phyloP scores from a whole-genome alignment of 2,113 vertebrate genomes.

The Benitochromis conjunctus region DNA sequence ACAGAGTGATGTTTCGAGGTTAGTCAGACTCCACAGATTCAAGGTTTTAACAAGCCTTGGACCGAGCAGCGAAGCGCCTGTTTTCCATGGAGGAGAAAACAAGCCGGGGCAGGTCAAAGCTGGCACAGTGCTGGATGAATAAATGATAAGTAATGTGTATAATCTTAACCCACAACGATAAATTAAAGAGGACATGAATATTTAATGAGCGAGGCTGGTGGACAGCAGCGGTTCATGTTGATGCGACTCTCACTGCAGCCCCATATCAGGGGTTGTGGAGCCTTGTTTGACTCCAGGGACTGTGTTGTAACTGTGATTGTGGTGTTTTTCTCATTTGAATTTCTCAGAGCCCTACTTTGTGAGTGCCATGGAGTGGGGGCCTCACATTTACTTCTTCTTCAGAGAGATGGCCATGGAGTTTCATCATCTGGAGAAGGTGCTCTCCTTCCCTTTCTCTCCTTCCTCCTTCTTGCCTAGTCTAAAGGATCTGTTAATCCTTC shows the following conservation, averaged over 20 bases:
- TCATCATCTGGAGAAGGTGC: constrained; percentile 95
- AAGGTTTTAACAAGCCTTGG: constrained; percentile 1
- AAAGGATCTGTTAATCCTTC: background rate
- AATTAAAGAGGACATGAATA: constrained; percentile 60
- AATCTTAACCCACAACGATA: constrained; percentile 37
- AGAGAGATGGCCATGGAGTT: constrained; percentile 98
- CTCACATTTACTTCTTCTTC: constrained; percentile 98
- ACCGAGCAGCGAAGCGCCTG: background rate
- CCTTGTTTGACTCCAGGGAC: background rate
- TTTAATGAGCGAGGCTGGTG: constrained; percentile 42
- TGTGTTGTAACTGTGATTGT: background rate
- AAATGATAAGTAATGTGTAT: constrained; percentile 53
- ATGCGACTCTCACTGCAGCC: constrained; percentile 41
- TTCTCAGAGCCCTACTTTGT: constrained; percentile 91
- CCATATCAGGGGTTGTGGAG: background rate
- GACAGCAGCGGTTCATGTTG: constrained; percentile 9
- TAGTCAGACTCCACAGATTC: constrained; percentile 18
- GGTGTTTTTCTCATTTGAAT: background rate
- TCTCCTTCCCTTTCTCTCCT: background rate
- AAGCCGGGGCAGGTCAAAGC: constrained; percentile 33
- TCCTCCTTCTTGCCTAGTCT: background rate
- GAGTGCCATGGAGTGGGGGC: constrained; percentile 89
- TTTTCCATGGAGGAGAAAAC: background rate
- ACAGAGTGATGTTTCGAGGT: constrained; percentile 46
- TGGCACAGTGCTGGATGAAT: constrained; percentile 37